Evolutionary conservation across 2,797 vertebrate species (phyloP).

Genomic region (Scyliorhinus canicula): DNA sequence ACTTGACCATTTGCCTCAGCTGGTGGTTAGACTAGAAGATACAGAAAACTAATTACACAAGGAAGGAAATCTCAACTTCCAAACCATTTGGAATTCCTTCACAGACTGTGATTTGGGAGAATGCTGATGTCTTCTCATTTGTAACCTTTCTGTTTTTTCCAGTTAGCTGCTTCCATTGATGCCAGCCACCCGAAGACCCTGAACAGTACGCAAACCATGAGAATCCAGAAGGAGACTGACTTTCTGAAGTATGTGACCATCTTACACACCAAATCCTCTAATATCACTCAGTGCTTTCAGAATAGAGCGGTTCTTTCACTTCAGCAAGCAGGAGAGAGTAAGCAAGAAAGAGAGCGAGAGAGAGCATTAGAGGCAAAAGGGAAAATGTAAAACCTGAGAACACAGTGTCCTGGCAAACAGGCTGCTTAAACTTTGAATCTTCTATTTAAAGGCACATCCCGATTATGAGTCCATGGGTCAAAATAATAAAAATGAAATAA

Average conservation of each 20-base stretch:
- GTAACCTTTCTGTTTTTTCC: conserved; percentile 41
- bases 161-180: conserved; percentile 52
- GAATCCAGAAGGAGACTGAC: conserved; percentile 60
- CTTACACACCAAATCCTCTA: background rate
- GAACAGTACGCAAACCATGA: conserved; percentile 55
- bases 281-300: too few relatives aligned
- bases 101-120: background rate
- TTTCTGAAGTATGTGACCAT: conserved; percentile 64
- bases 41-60: background rate
- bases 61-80: background rate
- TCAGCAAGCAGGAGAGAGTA: too few relatives aligned
- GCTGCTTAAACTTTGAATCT: too few relatives aligned
- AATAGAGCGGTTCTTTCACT: too few relatives aligned
- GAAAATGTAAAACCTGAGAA: too few relatives aligned
- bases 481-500: too few relatives aligned
- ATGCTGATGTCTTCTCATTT: background rate
- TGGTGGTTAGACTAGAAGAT: background rate
- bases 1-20: background rate
- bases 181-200: conserved; percentile 53
- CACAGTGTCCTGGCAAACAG: too few relatives aligned
- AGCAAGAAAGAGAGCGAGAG: too few relatives aligned
- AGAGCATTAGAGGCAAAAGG: too few relatives aligned
- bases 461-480: too few relatives aligned
- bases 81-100: background rate
- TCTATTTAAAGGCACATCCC: too few relatives aligned